Percentiles rank a stretch among this genome's conserved stretches.
Conservation (phyloP, 1,140 invertebrate genomes). For the Nasonia longicornis region DNA sequence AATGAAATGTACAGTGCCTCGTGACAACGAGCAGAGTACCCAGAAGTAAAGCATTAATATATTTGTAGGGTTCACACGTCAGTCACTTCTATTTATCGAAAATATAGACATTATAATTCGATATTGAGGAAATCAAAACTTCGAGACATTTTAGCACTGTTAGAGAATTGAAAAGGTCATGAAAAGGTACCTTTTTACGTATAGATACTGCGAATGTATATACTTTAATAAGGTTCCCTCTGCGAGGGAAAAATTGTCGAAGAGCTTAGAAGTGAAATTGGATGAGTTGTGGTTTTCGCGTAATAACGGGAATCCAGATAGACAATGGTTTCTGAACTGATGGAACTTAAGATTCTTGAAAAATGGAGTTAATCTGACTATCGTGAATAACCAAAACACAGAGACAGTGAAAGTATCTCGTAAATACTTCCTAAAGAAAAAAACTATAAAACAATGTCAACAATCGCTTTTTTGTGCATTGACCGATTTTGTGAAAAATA, state of each 20-base stretch:
- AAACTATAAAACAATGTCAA: conserved; percentile 39
- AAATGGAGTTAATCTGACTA: conserved; percentile 20
- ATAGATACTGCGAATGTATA: conserved; percentile 43
- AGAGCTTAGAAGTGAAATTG: conserved; percentile 44
- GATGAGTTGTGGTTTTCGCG: conserved; percentile 33
- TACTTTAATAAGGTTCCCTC: conserved; percentile 47
- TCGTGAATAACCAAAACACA: conserved; percentile 28
- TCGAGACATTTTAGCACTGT: conserved; percentile 35
- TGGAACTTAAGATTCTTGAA: conserved; percentile 18
- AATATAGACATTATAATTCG: conserved; percentile 41
- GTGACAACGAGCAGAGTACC: conserved; percentile 24
- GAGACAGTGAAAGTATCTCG: conserved; percentile 42
- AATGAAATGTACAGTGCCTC: conserved; percentile 44
- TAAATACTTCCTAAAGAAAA: conserved; percentile 41
- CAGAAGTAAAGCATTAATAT: conserved; percentile 7
- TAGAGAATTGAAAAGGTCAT: conserved; percentile 33
- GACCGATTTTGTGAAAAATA: conserved; percentile 25
- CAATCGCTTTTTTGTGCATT: conserved; percentile 40
- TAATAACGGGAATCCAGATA: conserved; percentile 27
- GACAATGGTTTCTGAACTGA: conserved; percentile 18
- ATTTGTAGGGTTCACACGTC: conserved; percentile 38
- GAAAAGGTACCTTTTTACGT: conserved; percentile 29
- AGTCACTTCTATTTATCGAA: conserved; percentile 46
- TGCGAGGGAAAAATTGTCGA: conserved; percentile 47
- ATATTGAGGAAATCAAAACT: conserved; percentile 45